Percentiles rank a stretch among this genome's conserved stretches.
Evolutionary conservation across 1,140 invertebrate species (phyloP).

Genomic region (Camponotus vicinus): DNA sequence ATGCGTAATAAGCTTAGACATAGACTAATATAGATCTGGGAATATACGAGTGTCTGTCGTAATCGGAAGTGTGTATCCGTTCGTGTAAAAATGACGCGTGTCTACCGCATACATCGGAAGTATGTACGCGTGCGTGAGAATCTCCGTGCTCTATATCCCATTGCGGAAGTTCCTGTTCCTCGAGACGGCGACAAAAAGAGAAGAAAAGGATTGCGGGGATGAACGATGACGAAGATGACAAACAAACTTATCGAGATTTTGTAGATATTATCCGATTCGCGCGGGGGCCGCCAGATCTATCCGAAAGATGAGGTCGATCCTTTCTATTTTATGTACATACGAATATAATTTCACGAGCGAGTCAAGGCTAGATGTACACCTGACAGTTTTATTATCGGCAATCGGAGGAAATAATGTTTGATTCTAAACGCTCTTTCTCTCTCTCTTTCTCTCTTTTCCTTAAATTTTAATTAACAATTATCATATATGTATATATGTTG

Average conservation of each 20-base stretch:
- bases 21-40: conserved; percentile 59
- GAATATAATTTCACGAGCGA: conserved; percentile 19
- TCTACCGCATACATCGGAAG: conserved; percentile 64
- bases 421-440: conserved; percentile 28
- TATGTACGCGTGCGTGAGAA: conserved; percentile 74
- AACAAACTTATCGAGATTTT: conserved; percentile 82
- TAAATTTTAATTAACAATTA: neutral
- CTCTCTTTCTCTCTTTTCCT: neutral
- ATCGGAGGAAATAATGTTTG: conserved; percentile 2
- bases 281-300: conserved; percentile 79
- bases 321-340: conserved; percentile 7
- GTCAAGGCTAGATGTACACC: conserved; percentile 48
- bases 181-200: conserved; percentile 68
- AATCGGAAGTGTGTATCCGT: conserved; percentile 67
- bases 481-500: neutral
- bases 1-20: conserved; percentile 56
- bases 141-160: conserved; percentile 81
- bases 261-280: conserved; percentile 79
- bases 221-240: conserved; percentile 57
- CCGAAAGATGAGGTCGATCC: conserved; percentile 39
- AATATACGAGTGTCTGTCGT: conserved; percentile 69
- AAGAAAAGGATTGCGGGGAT: conserved; percentile 15
- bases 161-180: conserved; percentile 84
- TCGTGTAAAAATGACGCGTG: conserved; percentile 76
- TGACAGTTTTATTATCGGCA: conserved; percentile 37